These are phyloP conservation scores for Pluvianellus socialis DNA, from an alignment of 2,113 vertebrate species.

Conservation along the genomic window DNA sequence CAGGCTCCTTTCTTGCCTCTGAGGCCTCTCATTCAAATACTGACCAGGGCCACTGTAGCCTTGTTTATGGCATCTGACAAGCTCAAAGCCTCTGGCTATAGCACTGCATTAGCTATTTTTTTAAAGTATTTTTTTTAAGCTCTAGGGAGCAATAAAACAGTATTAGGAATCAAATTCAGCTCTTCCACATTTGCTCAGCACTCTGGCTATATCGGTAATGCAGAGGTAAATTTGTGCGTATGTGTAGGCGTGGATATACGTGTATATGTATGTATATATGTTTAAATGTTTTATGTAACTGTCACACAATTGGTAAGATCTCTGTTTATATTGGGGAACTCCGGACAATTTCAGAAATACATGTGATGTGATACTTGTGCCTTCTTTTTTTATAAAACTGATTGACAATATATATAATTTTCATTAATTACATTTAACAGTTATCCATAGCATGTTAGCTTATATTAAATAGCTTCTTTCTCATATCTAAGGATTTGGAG, in stretches of 20 bases:
- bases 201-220: not conserved
- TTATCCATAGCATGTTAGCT: not conserved
- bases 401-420: not conserved
- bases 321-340: not conserved
- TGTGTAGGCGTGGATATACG: not conserved
- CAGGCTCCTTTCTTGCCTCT: conserved; percentile 4
- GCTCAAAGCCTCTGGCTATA: conserved; percentile 3
- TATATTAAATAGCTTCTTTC: not conserved
- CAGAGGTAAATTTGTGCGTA: not conserved
- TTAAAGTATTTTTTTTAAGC: not conserved
- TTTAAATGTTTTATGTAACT: not conserved
- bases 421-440: not conserved
- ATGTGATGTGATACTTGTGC: not conserved
- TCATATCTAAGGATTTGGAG: not conserved
- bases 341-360: not conserved
- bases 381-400: not conserved
- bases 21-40: not conserved
- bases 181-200: not conserved
- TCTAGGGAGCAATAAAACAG: not conserved
- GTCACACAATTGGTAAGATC: not conserved
- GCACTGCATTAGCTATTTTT: not conserved
- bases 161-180: not conserved
- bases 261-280: fast-evolving
- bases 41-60: not conserved
- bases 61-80: conserved; percentile 20